Base-by-base conservation (phyloP, 2,888 invertebrate genomes). In the Eilema depressum region DNA sequence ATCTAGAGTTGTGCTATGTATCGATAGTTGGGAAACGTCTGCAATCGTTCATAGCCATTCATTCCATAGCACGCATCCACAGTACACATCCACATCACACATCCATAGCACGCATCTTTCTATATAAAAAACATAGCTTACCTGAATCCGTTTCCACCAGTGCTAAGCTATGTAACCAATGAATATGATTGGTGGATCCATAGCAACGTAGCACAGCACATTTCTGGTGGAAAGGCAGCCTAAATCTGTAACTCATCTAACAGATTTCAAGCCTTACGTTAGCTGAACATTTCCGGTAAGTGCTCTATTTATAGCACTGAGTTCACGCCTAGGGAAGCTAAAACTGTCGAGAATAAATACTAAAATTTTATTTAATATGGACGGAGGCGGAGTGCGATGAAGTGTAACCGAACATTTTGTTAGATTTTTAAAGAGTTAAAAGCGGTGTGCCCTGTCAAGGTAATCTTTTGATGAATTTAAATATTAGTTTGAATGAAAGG, bases 201-300 rank as follows among this genome's bases (percentile, higher is more conserved):
- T n/a, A n/a, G n/a, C n/a, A n/a, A n/a, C n/a, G n/a, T n/a, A n/a
- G n/a, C n/a, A n/a, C n/a, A n/a, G n/a, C n/a, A n/a, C n/a, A n/a
- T n/a, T n/a, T n/a, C n/a, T n/a, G n/a, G n/a, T n/a, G n/a, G n/a
- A n/a, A n/a, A n/a, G n/a, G n/a, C n/a, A n/a, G n/a, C n/a, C n/a
- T n/a, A n/a, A n/a, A n/a, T 33, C 60, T 61, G 30, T 61, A 33
- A 61, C 61, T 33, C 30, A 61, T 61, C 60, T 61, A 61, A 61
- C 60, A 61, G 33, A 30, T 61, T 33, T 61, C 30, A 61, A 61
- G 30, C n/a, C 30, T 30, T 61, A 30, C 61, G 20, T 61, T 30
- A 30, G 30, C 61, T 30, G 61, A 61, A 61, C 33, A 20, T 61
- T 61, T 30, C n/a, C 61, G 30, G n/a, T 33, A 61, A 61, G 61